Evolutionary conservation across 1,140 invertebrate genomes (phyloP).

Genomic region (Periplaneta americana): DNA sequence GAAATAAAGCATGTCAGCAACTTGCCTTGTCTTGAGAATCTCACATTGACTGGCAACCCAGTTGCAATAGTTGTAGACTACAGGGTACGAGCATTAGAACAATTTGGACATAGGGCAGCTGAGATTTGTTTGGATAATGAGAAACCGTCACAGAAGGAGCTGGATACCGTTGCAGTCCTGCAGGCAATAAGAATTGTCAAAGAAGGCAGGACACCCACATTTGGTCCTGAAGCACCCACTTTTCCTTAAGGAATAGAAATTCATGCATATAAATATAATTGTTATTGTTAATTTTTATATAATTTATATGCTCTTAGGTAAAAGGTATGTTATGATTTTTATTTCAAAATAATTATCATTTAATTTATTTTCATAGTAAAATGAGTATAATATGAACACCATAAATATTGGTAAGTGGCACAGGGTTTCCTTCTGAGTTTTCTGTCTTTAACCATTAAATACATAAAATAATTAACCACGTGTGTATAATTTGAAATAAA

Average conservation of each 20-base stretch:
- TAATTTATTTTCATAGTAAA: background rate
- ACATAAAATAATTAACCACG: too few species aligned
- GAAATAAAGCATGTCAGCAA: constrained; percentile 74
- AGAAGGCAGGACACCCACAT: constrained; percentile 46
- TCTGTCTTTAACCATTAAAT: too few species aligned
- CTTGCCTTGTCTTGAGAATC: constrained; percentile 79
- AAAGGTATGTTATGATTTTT: background rate
- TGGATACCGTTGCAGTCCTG: constrained; percentile 85
- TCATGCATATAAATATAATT: too few species aligned
- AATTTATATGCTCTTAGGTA: background rate
- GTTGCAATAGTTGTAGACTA: constrained; percentile 85
- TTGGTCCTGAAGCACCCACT: constrained; percentile 11
- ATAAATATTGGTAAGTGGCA: background rate
- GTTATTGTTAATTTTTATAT: too few species aligned
- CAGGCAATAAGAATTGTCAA: constrained; percentile 73
- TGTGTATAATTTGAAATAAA: too few species aligned
- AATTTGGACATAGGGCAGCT: constrained; percentile 68
- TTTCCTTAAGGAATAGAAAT: too few species aligned
- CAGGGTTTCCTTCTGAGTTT: too few species aligned
- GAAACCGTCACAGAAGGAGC: constrained; percentile 76
- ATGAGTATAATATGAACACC: too few species aligned
- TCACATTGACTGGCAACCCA: constrained; percentile 83
- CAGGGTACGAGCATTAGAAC: constrained; percentile 79
- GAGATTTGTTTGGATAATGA: constrained; percentile 83
- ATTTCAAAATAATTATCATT: background rate